phyloP scores from a whole-genome alignment of 2,113 vertebrate genomes.

The Tetraodon nigroviridis region DNA sequence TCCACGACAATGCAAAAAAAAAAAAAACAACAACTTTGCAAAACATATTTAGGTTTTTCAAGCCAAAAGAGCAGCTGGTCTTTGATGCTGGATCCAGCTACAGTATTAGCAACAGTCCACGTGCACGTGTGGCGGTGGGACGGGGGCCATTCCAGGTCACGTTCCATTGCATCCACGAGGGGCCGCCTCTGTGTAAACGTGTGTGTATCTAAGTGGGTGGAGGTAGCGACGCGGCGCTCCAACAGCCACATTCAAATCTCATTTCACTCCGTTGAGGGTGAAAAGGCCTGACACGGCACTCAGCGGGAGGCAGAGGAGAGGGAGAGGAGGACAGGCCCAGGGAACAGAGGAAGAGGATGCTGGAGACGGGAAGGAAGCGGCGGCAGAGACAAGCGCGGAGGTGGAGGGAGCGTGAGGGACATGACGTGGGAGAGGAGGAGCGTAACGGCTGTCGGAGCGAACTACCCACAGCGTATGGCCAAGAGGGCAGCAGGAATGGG shows the following conservation, averaged over 20 bases:
- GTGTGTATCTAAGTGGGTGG: background rate
- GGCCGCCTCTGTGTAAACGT: constrained; percentile 17
- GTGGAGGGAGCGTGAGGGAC: constrained; percentile 20
- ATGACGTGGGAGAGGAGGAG: too few species aligned
- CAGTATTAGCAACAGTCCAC: too few species aligned
- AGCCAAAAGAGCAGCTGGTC: too few species aligned
- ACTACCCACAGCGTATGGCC: too few species aligned
- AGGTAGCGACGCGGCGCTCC: constrained; percentile 5
- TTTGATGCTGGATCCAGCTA: too few species aligned
- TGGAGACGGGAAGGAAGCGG: constrained; percentile 30
- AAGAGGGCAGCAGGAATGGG: too few species aligned
- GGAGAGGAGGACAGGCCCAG: constrained; percentile 28
- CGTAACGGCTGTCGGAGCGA: too few species aligned
- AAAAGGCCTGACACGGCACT: constrained; percentile 69
- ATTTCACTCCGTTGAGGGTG: constrained; percentile 64
- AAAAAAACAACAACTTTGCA: too few species aligned
- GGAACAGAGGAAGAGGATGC: constrained; percentile 30
- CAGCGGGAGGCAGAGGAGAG: constrained; percentile 27
- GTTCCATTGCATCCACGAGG: constrained; percentile 50
- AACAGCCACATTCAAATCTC: constrained; percentile 68
- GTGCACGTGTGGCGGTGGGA: too few species aligned
- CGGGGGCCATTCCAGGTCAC: constrained; percentile 28
- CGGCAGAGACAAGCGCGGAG: constrained; percentile 19
- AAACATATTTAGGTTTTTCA: too few species aligned
- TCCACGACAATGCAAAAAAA: too few species aligned